Evolutionary conservation across 1,140 invertebrate genomes (phyloP), one percentile per base, ranked within the genome.

Genomic region (Nomia melanderi): DNA sequence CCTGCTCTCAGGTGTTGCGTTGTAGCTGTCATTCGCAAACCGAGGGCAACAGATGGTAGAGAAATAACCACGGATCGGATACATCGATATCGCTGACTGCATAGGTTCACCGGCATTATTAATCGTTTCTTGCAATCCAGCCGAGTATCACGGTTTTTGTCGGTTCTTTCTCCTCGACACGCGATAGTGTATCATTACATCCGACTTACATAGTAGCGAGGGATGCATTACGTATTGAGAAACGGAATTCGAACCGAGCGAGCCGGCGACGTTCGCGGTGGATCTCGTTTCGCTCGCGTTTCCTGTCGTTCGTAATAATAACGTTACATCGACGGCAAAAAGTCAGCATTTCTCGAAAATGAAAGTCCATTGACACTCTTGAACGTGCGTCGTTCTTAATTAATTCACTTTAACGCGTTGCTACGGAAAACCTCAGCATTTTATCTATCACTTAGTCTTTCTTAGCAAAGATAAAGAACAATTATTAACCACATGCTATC

Each of bases 121-220:
- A 53, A 57, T 63, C n/a, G 47, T 59, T 73, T 64, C 64, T 71
- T 54, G 64, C 53, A 36, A 73, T 60, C 41, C 53, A 20, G 29
- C 56, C 59, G 29, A 33, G 29, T 44, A 41, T 27, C 25, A 77
- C 73, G 25, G 66, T 82, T 83, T 75, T 79, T 83, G 72, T 47
- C 62, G 20, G 47, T 76, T 56, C 72, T 84, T 81, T 84, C 78
- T 73, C 44, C 73, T 50, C 67, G 73, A 74, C 64, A 60, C 50
- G 73, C 73, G 59, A 81, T 69, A 80, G 57, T 60, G 33, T 81
- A 60, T 77, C 69, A 81, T 80, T 84, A 84, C 78, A 70, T 80
- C 57, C 29, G 33, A 53, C 57, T 41, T 75, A 67, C 31, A 59
- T 64, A 65, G 62, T 41, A 56, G 17, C 63, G 11, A 25, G 54